Evolutionary conservation across 2,888 invertebrate genomes (phyloP).

Genomic region (Tolmerus cingulatus): DNA sequence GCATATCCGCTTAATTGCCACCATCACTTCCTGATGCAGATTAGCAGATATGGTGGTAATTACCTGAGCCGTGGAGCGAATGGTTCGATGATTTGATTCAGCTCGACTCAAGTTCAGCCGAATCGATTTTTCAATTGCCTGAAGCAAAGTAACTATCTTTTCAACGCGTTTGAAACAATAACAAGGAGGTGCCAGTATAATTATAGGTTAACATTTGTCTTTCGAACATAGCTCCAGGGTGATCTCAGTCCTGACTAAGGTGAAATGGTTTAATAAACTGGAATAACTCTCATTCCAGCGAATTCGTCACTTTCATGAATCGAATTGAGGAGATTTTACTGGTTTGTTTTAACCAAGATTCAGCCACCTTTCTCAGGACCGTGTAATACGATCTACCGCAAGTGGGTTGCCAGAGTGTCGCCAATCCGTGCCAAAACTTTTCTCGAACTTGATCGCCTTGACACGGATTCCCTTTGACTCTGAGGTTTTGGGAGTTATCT

Average conservation of each 20-base stretch:
- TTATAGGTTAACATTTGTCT: not conserved
- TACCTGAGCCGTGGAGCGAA: not conserved
- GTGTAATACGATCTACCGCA: not conserved
- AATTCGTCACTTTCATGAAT: not conserved
- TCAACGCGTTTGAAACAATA: not conserved
- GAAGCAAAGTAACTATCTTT: not conserved
- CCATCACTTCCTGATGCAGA: not conserved
- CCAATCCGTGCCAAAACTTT: not conserved
- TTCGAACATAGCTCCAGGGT: not conserved
- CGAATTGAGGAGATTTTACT: not conserved
- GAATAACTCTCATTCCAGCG: not conserved
- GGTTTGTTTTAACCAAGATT: not conserved
- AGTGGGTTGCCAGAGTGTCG: not conserved
- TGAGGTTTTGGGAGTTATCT: not conserved
- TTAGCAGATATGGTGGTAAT: not conserved
- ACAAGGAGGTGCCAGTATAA: not conserved
- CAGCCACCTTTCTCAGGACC: not conserved
- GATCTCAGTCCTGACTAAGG: not conserved
- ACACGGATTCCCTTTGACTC: not conserved
- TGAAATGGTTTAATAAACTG: not conserved
- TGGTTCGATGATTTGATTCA: not conserved
- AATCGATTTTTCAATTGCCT: not conserved
- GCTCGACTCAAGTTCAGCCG: not conserved
- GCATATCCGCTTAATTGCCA: not conserved
- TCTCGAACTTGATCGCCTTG: not conserved